A percentile compares a stretch with the other conserved stretches of the same genome.
Evolutionary conservation across 2,888 invertebrate species (phyloP).

Genomic region (Steinernema hermaphroditum): DNA sequence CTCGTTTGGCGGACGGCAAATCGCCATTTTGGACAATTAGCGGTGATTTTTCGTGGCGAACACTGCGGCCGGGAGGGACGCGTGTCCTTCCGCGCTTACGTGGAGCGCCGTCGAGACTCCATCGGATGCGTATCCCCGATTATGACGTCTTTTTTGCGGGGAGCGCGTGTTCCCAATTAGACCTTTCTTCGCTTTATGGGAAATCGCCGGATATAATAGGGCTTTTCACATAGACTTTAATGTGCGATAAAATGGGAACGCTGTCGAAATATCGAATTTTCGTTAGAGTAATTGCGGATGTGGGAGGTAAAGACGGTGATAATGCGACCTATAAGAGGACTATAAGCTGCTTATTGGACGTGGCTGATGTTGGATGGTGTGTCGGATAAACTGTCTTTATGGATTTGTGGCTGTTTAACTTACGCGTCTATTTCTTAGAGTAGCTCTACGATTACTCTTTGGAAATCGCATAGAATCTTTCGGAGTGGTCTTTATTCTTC

Average conservation of each 20-base stretch:
- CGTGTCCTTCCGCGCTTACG: neutral
- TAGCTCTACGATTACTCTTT: too few species aligned
- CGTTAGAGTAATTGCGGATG: too few species aligned
- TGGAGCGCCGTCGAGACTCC: neutral
- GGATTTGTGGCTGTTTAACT: too few species aligned
- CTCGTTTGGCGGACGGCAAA: neutral
- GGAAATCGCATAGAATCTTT: too few species aligned
- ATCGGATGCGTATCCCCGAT: neutral
- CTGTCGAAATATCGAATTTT: neutral
- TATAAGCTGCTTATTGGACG: too few species aligned
- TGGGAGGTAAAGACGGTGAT: too few species aligned
- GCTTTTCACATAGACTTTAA: neutral
- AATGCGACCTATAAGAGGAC: too few species aligned
- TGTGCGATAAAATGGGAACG: neutral
- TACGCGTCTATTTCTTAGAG: too few species aligned
- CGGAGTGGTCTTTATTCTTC: too few species aligned
- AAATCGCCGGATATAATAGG: neutral
- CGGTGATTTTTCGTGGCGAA: neutral
- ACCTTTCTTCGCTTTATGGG: slow-evolving; percentile 4
- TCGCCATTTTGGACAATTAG: slow-evolving; percentile 4
- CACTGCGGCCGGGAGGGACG: neutral
- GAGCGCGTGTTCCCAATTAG: neutral
- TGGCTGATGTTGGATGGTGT: too few species aligned
- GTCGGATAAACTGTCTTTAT: too few species aligned
- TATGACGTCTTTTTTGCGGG: slow-evolving; percentile 15